Percentiles rank a stretch among this genome's conserved stretches.
Conservation (phyloP, 1,140 invertebrate genomes). For the Chionoecetes opilio region DNA sequence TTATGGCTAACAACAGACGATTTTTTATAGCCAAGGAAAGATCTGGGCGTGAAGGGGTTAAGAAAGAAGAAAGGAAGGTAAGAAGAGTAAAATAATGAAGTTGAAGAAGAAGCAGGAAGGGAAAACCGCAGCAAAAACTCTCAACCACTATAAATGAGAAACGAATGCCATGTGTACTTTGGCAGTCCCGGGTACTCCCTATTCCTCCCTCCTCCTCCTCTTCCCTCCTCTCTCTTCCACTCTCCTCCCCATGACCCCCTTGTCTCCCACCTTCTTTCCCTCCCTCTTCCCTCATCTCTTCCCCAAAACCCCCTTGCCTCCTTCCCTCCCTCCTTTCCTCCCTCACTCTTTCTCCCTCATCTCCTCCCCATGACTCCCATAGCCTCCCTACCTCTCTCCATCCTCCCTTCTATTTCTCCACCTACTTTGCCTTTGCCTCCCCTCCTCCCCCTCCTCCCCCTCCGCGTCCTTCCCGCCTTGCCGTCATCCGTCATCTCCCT, state of each 20-base stretch:
- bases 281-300: conserved; percentile 3
- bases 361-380: no score
- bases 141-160: conserved; percentile 59
- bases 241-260: not conserved
- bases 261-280: not conserved
- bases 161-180: conserved; percentile 61
- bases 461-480: not conserved
- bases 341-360: not conserved
- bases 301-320: not conserved
- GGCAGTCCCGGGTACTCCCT: conserved; percentile 2
- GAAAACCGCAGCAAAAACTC: conserved; percentile 49
- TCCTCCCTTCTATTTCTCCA: not conserved
- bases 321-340: not conserved
- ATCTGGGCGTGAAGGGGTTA: not conserved
- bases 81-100: not conserved
- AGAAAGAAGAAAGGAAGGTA: no score
- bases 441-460: conserved; percentile 18
- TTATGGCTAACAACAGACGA: no score
- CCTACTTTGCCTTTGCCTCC: not conserved
- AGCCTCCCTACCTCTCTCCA: no score
- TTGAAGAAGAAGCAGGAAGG: not conserved
- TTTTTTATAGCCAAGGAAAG: no score
- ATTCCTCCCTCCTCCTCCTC: not conserved
- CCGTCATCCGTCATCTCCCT: not conserved
- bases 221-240: not conserved